These are phyloP conservation scores for Podabrus alpinus DNA, from an alignment of 2,888 invertebrate genomes.

Conservation along the genomic window DNA sequence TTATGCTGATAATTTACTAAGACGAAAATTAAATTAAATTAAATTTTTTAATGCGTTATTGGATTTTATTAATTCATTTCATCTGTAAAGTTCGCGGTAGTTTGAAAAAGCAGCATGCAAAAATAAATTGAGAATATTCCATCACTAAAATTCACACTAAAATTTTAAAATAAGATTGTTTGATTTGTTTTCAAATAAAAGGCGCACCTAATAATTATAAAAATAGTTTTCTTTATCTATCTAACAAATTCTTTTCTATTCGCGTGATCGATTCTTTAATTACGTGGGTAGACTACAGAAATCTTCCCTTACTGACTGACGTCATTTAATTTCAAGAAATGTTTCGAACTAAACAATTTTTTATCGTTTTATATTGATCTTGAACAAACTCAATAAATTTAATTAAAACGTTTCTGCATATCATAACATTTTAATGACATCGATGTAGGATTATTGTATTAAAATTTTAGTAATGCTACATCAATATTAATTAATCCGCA, in stretches of 20 bases:
- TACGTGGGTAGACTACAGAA: slow-evolving; percentile 40
- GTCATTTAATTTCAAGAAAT: slow-evolving; percentile 30
- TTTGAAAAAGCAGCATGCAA: neutral
- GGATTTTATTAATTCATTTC: neutral
- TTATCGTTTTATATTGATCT: neutral
- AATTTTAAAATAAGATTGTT: neutral
- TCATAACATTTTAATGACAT: neutral
- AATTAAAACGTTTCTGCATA: neutral
- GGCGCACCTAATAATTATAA: neutral
- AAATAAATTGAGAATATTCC: neutral
- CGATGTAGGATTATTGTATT: neutral
- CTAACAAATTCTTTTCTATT: slow-evolving; percentile 36
- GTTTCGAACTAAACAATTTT: slow-evolving; percentile 1
- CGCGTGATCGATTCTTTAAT: slow-evolving; percentile 42
- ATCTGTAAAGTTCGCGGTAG: neutral
- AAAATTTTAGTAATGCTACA: neutral
- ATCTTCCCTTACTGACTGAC: slow-evolving; percentile 32
- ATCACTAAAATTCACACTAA: neutral
- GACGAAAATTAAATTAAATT: neutral
- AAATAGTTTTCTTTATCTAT: slow-evolving; percentile 28
- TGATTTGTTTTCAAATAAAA: neutral
- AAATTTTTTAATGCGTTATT: neutral
- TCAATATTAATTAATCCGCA: neutral
- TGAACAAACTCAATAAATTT: neutral
- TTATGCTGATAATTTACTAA: neutral